Evolutionary conservation across 64 coral and sea anemone species (phyloP).

Genomic region (Catalaphyllia jardinei): DNA sequence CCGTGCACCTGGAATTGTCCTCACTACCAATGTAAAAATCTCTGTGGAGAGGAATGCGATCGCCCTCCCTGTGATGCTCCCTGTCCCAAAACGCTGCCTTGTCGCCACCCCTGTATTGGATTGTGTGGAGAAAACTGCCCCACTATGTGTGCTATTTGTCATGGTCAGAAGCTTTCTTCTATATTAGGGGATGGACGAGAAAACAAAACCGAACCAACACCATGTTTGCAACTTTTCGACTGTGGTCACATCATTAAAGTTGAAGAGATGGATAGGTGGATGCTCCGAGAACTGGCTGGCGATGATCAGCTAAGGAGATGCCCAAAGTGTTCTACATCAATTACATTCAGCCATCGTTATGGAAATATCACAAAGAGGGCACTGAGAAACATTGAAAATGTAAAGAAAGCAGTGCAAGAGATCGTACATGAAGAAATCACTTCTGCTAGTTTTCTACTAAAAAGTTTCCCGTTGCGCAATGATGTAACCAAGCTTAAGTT

Average conservation of each 20-base stretch:
- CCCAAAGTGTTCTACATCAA: slow-evolving; percentile 24
- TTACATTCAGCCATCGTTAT: slow-evolving; percentile 45
- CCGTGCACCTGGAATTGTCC: slow-evolving; percentile 53
- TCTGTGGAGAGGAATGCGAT: slow-evolving; percentile 61
- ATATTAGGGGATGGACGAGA: neutral
- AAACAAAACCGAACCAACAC: neutral
- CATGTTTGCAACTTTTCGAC: slow-evolving; percentile 45
- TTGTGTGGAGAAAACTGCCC: slow-evolving; percentile 72
- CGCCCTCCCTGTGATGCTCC: slow-evolving; percentile 51
- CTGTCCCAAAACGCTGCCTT: slow-evolving; percentile 47
- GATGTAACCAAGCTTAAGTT: neutral
- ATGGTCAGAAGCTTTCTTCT: slow-evolving; percentile 29
- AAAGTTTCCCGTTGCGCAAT: neutral
- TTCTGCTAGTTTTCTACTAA: neutral
- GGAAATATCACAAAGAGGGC: slow-evolving; percentile 15
- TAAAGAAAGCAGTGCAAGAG: neutral
- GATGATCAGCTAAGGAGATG: neutral
- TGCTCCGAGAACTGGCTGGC: neutral
- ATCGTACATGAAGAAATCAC: neutral
- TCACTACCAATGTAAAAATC: slow-evolving; percentile 71
- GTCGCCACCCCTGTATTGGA: slow-evolving; percentile 57
- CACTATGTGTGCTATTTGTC: slow-evolving; percentile 47
- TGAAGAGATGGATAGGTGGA: slow-evolving; percentile 43
- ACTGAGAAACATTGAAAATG: neutral
- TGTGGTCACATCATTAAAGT: slow-evolving; percentile 49